These are phyloP conservation scores for Urosaurus nigricauda DNA, from an alignment of 2,797 vertebrate species.

Conservation along the genomic window DNA sequence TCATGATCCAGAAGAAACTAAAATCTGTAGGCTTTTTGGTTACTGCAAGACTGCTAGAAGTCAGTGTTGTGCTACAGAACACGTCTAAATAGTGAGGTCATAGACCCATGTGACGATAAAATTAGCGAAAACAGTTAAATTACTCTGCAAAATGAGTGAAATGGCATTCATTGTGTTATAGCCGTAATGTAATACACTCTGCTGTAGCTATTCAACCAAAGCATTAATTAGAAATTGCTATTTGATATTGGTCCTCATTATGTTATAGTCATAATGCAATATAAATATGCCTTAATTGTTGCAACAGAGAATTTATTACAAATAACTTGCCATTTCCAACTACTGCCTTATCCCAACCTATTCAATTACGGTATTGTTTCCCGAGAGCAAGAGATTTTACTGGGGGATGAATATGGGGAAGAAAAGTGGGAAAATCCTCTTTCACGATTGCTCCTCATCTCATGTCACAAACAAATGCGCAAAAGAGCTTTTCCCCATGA, in stretches of 20 bases:
- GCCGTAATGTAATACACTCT: too few relatives aligned
- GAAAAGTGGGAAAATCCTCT: too few relatives aligned
- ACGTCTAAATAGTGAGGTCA: background rate
- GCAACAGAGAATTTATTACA: background rate
- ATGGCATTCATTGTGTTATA: too few relatives aligned
- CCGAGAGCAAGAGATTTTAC: too few relatives aligned
- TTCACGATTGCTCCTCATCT: too few relatives aligned
- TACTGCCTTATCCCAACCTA: background rate
- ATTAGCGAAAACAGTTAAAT: background rate
- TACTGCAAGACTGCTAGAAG: background rate
- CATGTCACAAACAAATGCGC: background rate
- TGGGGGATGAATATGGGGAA: too few relatives aligned
- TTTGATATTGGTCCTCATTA: background rate
- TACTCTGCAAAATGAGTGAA: background rate
- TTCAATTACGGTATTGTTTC: too few relatives aligned
- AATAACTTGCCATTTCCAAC: background rate
- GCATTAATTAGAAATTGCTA: too few relatives aligned
- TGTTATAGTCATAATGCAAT: background rate
- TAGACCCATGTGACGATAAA: background rate
- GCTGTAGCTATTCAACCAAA: too few relatives aligned
- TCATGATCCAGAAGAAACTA: background rate
- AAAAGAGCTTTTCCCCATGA: background rate
- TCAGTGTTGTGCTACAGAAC: background rate
- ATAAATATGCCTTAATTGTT: background rate
- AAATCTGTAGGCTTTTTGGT: background rate